These are phyloP conservation scores for Anoplius nigerrimus DNA, from an alignment of 2,888 invertebrate genomes.

Conservation along the genomic window DNA sequence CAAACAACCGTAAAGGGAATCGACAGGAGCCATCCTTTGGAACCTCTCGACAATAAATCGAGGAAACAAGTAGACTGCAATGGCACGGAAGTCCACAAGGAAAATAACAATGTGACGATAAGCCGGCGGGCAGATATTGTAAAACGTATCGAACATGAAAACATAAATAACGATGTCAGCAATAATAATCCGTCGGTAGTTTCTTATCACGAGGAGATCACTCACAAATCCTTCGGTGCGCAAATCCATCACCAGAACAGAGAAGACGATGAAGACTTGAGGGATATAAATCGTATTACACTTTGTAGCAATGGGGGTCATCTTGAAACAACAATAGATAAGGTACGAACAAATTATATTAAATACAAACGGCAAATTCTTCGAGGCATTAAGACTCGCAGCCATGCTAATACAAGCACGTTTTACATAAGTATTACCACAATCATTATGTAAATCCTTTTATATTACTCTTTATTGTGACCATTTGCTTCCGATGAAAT, in stretches of 20 bases:
- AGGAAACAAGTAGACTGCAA: conserved; percentile 62
- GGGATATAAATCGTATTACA: not conserved
- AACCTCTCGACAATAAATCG: conserved; percentile 81
- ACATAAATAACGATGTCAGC: conserved; percentile 71
- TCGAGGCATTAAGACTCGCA: too few relatives aligned
- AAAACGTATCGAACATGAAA: conserved; percentile 70
- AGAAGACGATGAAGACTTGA: conserved; percentile 67
- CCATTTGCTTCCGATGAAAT: conserved; percentile 31
- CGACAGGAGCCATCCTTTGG: conserved; percentile 88
- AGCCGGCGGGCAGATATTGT: conserved; percentile 68
- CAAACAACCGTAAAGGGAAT: conserved; percentile 82
- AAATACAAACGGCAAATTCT: too few relatives aligned
- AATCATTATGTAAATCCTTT: conserved; percentile 2
- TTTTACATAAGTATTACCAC: too few relatives aligned
- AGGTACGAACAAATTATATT: too few relatives aligned
- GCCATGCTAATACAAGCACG: too few relatives aligned
- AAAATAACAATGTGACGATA: conserved; percentile 71
- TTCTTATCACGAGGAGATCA: conserved; percentile 71
- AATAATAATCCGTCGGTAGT: conserved; percentile 71
- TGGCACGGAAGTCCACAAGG: conserved; percentile 60
- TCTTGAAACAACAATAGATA: conserved; percentile 20
- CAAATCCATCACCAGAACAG: conserved; percentile 26
- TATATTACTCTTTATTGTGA: not conserved
- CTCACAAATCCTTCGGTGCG: conserved; percentile 68
- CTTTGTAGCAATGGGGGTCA: conserved; percentile 49